Percentiles rank a stretch among this genome's conserved stretches.
phyloP scores from a whole-genome alignment of 30 jellyfish, hydroid and myxozoan genomes.

The Catostylus mosaicus region DNA sequence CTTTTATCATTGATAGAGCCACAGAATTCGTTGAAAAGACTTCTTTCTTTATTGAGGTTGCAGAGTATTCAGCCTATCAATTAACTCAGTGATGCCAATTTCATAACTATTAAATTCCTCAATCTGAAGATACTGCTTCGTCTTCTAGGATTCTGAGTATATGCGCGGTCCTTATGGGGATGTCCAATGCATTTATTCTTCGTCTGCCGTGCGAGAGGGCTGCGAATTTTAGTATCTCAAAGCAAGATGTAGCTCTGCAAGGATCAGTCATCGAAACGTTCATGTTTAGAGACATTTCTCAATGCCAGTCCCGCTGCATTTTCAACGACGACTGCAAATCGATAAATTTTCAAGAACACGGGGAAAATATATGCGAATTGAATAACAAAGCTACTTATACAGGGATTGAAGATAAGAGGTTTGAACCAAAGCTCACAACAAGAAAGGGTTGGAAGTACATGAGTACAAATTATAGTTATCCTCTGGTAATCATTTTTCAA shows the following conservation, averaged over 20 bases:
- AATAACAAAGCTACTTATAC: slow-evolving; percentile 32
- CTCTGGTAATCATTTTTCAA: neutral
- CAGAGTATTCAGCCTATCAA: too few species aligned
- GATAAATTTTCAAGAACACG: slow-evolving; percentile 12
- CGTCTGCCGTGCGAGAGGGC: slow-evolving; percentile 41
- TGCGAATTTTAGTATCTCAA: slow-evolving; percentile 30
- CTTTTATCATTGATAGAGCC: too few species aligned
- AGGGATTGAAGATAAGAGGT: slow-evolving; percentile 34
- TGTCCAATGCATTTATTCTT: slow-evolving; percentile 1
- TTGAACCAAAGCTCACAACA: neutral
- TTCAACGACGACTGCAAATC: slow-evolving; percentile 36
- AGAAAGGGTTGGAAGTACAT: slow-evolving; percentile 43
- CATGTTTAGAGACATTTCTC: slow-evolving; percentile 1
- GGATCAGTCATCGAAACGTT: slow-evolving; percentile 44
- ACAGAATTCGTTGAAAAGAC: too few species aligned
- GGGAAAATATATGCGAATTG: slow-evolving; percentile 41
- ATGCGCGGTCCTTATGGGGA: neutral
- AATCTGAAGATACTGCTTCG: too few species aligned
- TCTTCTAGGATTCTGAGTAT: too few species aligned
- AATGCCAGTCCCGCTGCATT: slow-evolving; percentile 46
- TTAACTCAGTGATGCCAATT: too few species aligned
- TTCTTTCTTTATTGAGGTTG: too few species aligned
- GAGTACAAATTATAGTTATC: slow-evolving; percentile 24
- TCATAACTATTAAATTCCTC: too few species aligned
- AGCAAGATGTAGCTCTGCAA: slow-evolving; percentile 11